These are phyloP conservation scores for Osedax frankpressi DNA, from an alignment of 2,888 invertebrate species.

Conservation along the genomic window DNA sequence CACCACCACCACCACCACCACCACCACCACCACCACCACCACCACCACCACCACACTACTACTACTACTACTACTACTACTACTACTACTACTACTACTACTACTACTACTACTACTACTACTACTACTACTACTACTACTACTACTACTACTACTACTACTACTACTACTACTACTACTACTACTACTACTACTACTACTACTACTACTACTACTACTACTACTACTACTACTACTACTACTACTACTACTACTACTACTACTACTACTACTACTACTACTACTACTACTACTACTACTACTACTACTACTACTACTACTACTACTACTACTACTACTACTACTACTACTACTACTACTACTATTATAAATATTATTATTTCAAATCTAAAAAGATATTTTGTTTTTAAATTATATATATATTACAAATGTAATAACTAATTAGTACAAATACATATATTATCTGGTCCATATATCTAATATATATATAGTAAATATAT, in stretches of 20 bases:
- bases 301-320: slow-evolving; percentile 3
- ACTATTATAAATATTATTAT: not conserved
- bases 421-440: too few relatives aligned
- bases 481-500: too few relatives aligned
- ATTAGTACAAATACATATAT: too few relatives aligned
- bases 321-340: slow-evolving; percentile 3
- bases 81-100: not conserved
- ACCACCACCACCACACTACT: not conserved
- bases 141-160: slow-evolving; percentile 14
- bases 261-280: slow-evolving; percentile 26
- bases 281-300: slow-evolving; percentile 13
- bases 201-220: slow-evolving; percentile 22
- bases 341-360: not conserved
- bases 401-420: too few relatives aligned
- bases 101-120: not conserved
- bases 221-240: slow-evolving; percentile 25
- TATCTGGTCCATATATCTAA: too few relatives aligned
- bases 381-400: too few relatives aligned
- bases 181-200: slow-evolving; percentile 13
- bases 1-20: not conserved
- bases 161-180: slow-evolving; percentile 14
- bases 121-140: slow-evolving; percentile 6
- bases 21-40: not conserved
- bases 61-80: not conserved
- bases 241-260: slow-evolving; percentile 27